These are phyloP conservation scores for Xylota segnis DNA, from an alignment of 2,888 invertebrate species.

Conservation along the genomic window DNA sequence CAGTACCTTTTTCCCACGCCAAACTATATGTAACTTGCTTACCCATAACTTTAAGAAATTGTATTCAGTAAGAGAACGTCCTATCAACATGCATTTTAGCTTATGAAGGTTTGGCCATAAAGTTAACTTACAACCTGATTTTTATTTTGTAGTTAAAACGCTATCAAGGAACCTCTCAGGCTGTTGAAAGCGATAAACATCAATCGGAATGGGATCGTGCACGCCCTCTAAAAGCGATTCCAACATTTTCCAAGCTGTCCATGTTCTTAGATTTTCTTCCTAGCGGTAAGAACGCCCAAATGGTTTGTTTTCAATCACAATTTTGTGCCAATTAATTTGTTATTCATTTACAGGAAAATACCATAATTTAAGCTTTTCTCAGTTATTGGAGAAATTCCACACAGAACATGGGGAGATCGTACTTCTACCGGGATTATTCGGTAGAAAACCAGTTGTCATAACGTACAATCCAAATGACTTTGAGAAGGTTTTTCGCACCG, in stretches of 20 bases:
- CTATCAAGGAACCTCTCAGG: background rate
- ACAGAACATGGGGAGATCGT: conserved; percentile 83
- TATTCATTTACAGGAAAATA: conserved; percentile 16
- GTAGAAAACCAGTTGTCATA: conserved; percentile 81
- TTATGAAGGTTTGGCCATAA: no score
- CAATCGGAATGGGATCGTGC: conserved; percentile 79
- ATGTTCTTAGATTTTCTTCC: conserved; percentile 78
- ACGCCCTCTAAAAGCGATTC: conserved; percentile 79
- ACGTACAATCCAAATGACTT: conserved; percentile 85
- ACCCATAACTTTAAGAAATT: no score
- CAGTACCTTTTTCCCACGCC: no score
- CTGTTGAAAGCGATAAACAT: background rate
- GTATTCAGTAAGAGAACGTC: no score
- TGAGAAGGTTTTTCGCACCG: conserved; percentile 84
- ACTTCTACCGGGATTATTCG: conserved; percentile 82
- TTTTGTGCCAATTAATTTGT: background rate
- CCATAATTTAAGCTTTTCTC: conserved; percentile 10
- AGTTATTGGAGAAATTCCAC: background rate
- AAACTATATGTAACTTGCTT: no score
- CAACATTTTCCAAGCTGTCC: conserved; percentile 69
- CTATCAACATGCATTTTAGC: no score
- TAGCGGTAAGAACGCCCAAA: conserved; percentile 78
- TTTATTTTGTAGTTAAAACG: background rate
- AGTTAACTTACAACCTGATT: background rate
- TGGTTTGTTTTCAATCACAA: background rate